A percentile compares a stretch with the other conserved stretches of the same genome.
Evolutionary conservation across 92 coral and sea anemone genomes (phyloP).

Genomic region (Porites lobata): DNA sequence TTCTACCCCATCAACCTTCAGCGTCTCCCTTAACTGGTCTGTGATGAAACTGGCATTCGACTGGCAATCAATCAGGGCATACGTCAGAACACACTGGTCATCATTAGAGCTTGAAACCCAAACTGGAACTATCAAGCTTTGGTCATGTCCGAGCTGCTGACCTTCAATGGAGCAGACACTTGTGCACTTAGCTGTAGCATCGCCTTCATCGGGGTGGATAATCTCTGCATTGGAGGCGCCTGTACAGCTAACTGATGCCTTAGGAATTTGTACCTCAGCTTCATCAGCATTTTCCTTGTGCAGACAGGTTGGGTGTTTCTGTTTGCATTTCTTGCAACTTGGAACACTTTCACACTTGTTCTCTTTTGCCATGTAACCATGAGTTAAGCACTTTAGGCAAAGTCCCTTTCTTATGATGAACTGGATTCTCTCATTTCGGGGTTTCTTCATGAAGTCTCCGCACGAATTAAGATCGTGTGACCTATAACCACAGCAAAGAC

Average conservation of each 20-base stretch:
- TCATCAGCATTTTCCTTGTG: constrained; percentile 31
- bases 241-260: constrained; percentile 22
- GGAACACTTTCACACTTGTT: constrained; percentile 23
- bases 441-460: constrained; percentile 33
- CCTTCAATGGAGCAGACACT: constrained; percentile 45
- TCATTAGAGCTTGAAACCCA: constrained; percentile 47
- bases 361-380: constrained; percentile 77
- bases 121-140: constrained; percentile 59
- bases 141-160: constrained; percentile 57
- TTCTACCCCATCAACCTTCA: constrained; percentile 52
- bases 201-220: background rate
- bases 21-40: constrained; percentile 33
- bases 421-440: constrained; percentile 29
- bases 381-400: constrained; percentile 51
- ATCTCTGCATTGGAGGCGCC: background rate
- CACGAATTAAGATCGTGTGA: constrained; percentile 46
- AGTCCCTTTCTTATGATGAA: constrained; percentile 62
- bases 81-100: constrained; percentile 38
- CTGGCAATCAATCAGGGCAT: constrained; percentile 67
- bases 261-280: background rate
- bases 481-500: constrained; percentile 48
- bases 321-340: constrained; percentile 51
- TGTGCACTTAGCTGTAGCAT: constrained; percentile 1
- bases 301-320: constrained; percentile 60
- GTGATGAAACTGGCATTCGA: constrained; percentile 72